A percentile compares a stretch with the other conserved stretches of the same genome.
Conservation (phyloP, 1,140 invertebrate species). For the Macrocentrus cingulum region DNA sequence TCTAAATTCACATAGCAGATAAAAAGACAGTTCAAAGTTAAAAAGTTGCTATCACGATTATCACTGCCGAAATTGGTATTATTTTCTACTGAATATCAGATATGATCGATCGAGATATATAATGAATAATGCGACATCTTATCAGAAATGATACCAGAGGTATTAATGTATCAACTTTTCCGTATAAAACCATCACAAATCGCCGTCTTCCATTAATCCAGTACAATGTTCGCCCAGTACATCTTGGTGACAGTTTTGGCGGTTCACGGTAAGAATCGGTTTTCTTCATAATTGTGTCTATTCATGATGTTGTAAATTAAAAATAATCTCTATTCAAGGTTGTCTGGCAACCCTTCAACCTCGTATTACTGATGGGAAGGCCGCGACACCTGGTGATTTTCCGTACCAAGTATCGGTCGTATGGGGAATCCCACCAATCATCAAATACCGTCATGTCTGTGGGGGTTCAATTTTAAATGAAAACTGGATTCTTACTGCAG, state of each 20-base stretch:
- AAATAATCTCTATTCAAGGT: constrained; percentile 4
- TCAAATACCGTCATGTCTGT: constrained; percentile 48
- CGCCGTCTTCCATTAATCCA: neutral
- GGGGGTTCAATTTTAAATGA: constrained; percentile 59
- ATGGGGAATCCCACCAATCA: constrained; percentile 33
- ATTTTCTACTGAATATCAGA: constrained; percentile 25
- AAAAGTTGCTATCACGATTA: too few relatives aligned
- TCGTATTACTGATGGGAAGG: constrained; percentile 43
- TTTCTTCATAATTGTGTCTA: neutral
- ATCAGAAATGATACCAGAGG: constrained; percentile 11
- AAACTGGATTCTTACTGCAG: constrained; percentile 58
- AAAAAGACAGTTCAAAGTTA: too few relatives aligned
- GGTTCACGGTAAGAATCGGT: constrained; percentile 36
- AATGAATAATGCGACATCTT: constrained; percentile 22
- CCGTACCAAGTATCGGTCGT: constrained; percentile 49
- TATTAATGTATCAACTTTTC: neutral
- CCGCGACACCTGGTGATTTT: constrained; percentile 42
- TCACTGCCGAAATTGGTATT: too few relatives aligned
- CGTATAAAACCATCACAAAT: constrained; percentile 16
- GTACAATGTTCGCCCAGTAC: constrained; percentile 34
- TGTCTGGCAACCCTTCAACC: constrained; percentile 4
- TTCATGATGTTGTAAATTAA: too few relatives aligned
- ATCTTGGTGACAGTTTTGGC: constrained; percentile 27
- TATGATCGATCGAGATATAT: constrained; percentile 27
- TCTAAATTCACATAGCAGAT: too few relatives aligned